A percentile compares a stretch with the other conserved stretches of the same genome.
Conservation (phyloP, 2,888 invertebrate species). For the Pyrgus malvae region DNA sequence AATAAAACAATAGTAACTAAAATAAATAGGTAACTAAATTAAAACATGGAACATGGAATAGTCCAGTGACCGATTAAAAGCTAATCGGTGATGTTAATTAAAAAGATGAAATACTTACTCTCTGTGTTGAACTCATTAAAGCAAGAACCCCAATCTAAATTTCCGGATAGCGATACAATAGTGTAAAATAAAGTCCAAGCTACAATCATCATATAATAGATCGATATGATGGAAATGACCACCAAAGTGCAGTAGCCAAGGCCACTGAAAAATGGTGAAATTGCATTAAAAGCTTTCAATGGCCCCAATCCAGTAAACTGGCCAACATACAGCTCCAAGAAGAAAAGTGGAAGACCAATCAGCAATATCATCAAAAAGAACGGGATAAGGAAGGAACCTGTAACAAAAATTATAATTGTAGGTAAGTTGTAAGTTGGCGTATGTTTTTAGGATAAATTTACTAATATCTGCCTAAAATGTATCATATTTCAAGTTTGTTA, state of each 20-base stretch:
- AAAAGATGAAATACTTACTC: conserved; percentile 66
- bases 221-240: conserved; percentile 86
- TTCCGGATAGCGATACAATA: conserved; percentile 84
- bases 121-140: conserved; percentile 82
- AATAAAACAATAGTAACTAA: too few species aligned
- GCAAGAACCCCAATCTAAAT: conserved; percentile 87
- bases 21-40: too few species aligned
- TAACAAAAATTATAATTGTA: conserved; percentile 47
- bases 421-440: too few species aligned
- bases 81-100: background rate
- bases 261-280: conserved; percentile 84
- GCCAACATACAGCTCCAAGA: conserved; percentile 89
- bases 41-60: too few species aligned
- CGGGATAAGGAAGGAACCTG: conserved; percentile 89
- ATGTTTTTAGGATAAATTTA: too few species aligned
- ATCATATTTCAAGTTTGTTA: too few species aligned
- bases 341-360: conserved; percentile 90
- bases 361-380: conserved; percentile 88
- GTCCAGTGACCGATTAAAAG: too few species aligned
- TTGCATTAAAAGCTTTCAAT: conserved; percentile 81
- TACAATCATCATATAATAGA: conserved; percentile 91
- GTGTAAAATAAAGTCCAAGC: conserved; percentile 90
- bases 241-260: conserved; percentile 86
- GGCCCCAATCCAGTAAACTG: conserved; percentile 91
- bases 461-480: too few species aligned